Conservation (phyloP, 2,888 invertebrate genomes). For the Euphydryas editha region DNA sequence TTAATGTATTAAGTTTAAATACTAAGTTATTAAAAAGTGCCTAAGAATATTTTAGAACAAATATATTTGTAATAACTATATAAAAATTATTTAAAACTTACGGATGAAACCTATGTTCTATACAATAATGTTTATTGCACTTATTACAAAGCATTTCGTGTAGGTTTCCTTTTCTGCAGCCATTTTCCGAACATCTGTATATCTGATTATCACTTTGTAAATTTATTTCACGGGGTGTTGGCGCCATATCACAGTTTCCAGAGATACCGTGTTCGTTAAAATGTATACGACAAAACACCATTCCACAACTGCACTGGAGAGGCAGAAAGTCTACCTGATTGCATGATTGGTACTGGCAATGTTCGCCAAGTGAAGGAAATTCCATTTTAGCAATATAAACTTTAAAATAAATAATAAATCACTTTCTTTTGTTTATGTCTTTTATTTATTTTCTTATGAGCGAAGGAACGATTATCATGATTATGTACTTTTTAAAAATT, state of each 20-base stretch:
- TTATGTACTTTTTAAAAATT: too few relatives aligned
- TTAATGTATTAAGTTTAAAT: too few relatives aligned
- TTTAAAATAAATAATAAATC: too few relatives aligned
- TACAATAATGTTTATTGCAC: slow-evolving; percentile 88
- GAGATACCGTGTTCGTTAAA: slow-evolving; percentile 81
- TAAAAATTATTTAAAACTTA: slow-evolving; percentile 55
- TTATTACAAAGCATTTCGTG: slow-evolving; percentile 86
- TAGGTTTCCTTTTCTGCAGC: slow-evolving; percentile 84
- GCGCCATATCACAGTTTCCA: slow-evolving; percentile 76
- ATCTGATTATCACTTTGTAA: slow-evolving; percentile 69
- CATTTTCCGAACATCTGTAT: slow-evolving; percentile 81
- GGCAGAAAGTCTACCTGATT: slow-evolving; percentile 89
- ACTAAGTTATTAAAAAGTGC: too few relatives aligned
- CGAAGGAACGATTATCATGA: too few relatives aligned
- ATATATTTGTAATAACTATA: too few relatives aligned
- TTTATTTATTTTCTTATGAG: too few relatives aligned
- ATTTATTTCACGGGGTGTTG: slow-evolving; percentile 68
- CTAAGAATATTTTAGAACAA: too few relatives aligned
- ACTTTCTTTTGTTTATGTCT: too few relatives aligned
- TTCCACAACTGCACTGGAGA: slow-evolving; percentile 85
- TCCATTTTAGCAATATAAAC: slow-evolving; percentile 82
- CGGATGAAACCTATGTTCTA: slow-evolving; percentile 86
- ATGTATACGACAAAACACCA: slow-evolving; percentile 87
- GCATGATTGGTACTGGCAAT: slow-evolving; percentile 85
- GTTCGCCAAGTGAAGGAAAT: slow-evolving; percentile 88